Conservation (phyloP, 2,888 invertebrate species). For the Macaria liturata region DNA sequence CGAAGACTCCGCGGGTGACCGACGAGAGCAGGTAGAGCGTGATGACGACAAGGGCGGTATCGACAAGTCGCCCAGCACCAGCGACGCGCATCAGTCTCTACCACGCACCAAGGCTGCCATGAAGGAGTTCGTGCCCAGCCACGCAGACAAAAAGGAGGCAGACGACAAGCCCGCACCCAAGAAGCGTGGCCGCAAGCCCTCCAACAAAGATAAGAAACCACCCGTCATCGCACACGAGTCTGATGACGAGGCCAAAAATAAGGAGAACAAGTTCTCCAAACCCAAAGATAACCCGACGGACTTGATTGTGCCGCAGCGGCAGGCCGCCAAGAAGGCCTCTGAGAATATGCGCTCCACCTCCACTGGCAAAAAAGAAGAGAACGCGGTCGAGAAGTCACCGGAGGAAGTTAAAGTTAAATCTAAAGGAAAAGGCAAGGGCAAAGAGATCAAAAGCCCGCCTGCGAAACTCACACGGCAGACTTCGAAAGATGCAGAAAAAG, state of each 20-base stretch:
- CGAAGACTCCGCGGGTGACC: slow-evolving; percentile 65
- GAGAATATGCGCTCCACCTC: slow-evolving; percentile 91
- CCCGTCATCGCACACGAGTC: slow-evolving; percentile 53
- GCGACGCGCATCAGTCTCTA: slow-evolving; percentile 86
- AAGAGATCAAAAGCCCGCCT: slow-evolving; percentile 66
- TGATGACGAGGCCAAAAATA: slow-evolving; percentile 76
- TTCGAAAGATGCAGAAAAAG: slow-evolving; percentile 85
- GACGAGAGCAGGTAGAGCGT: too few species aligned
- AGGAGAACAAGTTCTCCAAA: slow-evolving; percentile 75
- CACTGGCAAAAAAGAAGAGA: slow-evolving; percentile 71
- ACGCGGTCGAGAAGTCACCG: slow-evolving; percentile 55
- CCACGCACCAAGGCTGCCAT: slow-evolving; percentile 93
- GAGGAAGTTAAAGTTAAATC: slow-evolving; percentile 67
- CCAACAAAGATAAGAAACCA: slow-evolving; percentile 70
- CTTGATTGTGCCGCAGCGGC: slow-evolving; percentile 93
- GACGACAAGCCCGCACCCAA: slow-evolving; percentile 67
- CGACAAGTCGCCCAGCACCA: slow-evolving; percentile 84
- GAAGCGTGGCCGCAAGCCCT: slow-evolving; percentile 74
- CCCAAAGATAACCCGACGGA: slow-evolving; percentile 87
- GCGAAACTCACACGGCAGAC: slow-evolving; percentile 76
- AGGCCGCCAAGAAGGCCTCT: slow-evolving; percentile 95
- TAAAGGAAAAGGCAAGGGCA: slow-evolving; percentile 73
- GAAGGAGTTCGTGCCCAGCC: slow-evolving; percentile 89
- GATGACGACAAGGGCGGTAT: slow-evolving; percentile 81
- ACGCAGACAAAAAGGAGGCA: slow-evolving; percentile 61